Conservation (phyloP, 2,797 vertebrate species). For the Rhinophrynus dorsalis region DNA sequence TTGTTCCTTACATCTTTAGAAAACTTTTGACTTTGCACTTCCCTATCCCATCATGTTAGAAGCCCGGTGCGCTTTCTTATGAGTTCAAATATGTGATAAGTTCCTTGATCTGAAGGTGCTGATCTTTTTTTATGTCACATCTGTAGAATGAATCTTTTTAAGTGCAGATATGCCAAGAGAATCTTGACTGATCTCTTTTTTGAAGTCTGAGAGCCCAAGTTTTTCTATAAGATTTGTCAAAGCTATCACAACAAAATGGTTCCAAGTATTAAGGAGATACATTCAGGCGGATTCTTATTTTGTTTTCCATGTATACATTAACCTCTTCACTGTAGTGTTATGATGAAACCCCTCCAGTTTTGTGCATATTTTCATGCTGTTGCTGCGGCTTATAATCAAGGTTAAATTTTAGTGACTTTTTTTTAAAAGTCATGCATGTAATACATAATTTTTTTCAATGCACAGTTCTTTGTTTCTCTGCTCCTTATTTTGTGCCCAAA, state of each 20-base stretch:
- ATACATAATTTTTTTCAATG: too few species aligned
- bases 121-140: constrained; percentile 44
- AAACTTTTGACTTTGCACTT: not conserved
- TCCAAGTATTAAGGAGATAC: not conserved
- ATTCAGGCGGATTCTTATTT: not conserved
- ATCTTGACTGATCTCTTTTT: constrained; percentile 26
- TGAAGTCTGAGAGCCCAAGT: not conserved
- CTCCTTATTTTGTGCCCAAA: too few species aligned
- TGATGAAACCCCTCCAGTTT: too few species aligned
- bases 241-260: constrained; percentile 10
- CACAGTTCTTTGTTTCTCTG: too few species aligned
- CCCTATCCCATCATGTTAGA: constrained; percentile 16
- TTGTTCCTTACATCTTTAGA: constrained; percentile 4
- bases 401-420: too few species aligned
- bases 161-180: constrained; percentile 11
- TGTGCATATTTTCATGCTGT: too few species aligned
- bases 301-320: not conserved
- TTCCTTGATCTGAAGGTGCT: constrained; percentile 42
- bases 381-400: too few species aligned
- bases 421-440: too few species aligned
- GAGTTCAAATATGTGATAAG: constrained; percentile 23
- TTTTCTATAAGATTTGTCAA: constrained; percentile 18
- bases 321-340: too few species aligned
- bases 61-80: constrained; percentile 19
- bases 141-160: constrained; percentile 38